phyloP scores from a whole-genome alignment of 2,797 vertebrate genomes.

The Phataginus tricuspis region DNA sequence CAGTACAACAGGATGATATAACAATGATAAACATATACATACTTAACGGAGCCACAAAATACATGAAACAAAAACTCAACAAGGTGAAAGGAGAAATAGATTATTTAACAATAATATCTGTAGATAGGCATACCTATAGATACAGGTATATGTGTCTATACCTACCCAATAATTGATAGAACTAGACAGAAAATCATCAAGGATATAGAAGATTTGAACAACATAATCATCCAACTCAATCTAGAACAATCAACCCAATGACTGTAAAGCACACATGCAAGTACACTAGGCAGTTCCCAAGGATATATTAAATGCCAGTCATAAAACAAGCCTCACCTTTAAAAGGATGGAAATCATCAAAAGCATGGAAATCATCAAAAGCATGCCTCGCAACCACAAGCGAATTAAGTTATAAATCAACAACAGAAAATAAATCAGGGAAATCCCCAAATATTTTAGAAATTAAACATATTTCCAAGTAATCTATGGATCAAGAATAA shows the following conservation, averaged over 20 bases:
- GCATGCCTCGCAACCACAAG: background rate
- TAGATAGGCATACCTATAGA: too few relatives aligned
- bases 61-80: background rate
- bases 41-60: conserved; percentile 36
- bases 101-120: background rate
- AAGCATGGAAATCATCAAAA: conserved; percentile 41
- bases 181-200: background rate
- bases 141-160: background rate
- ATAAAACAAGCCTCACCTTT: conserved; percentile 29
- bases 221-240: background rate
- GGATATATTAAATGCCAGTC: background rate
- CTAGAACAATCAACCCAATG: background rate
- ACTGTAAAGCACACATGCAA: conserved; percentile 20
- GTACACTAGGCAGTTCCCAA: background rate
- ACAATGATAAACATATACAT: background rate
- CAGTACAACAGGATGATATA: background rate
- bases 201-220: background rate
- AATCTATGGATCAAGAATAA: background rate
- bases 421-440: background rate
- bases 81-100: background rate
- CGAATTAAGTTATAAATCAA: conserved; percentile 13
- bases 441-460: conserved; percentile 16
- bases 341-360: background rate
- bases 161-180: background rate
- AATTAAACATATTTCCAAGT: background rate